A percentile compares a stretch with the other conserved stretches of the same genome.
phyloP scores from a whole-genome alignment of 2,113 vertebrate species.

The Crypturellus undulatus region DNA sequence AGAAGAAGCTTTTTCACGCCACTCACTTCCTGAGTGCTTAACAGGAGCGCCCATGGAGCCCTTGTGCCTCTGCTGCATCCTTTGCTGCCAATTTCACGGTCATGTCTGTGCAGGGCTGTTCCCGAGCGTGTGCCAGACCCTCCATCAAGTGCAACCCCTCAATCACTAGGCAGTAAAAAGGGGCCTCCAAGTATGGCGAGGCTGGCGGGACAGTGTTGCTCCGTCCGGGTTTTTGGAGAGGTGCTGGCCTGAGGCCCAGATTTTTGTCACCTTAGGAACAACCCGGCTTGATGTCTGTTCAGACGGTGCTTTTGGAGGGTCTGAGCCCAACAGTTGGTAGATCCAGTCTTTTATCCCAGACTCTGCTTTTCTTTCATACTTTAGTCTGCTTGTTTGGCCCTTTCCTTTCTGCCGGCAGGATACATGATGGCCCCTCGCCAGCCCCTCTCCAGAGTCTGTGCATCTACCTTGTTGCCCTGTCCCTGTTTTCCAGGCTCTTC shows the following conservation, averaged over 20 bases:
- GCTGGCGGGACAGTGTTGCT: conserved; percentile 9
- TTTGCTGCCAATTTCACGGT: neutral
- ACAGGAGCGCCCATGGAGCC: fast-evolving
- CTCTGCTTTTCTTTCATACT: neutral
- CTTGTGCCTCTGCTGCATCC: neutral
- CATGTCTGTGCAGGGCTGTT: neutral
- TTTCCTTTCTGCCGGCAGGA: fast-evolving
- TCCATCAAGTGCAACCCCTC: neutral
- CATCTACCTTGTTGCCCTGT: neutral
- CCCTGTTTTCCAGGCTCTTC: neutral
- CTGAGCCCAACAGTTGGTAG: neutral
- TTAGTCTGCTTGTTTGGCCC: neutral
- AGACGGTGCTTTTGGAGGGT: neutral
- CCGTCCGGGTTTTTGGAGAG: neutral
- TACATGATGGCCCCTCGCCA: neutral
- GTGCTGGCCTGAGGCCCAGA: conserved; percentile 15
- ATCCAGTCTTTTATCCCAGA: conserved; percentile 31
- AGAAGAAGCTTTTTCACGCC: neutral
- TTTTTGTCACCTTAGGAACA: neutral
- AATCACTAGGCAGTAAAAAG: conserved; percentile 24
- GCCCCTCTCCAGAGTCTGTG: neutral
- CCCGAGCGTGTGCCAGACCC: neutral
- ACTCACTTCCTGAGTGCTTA: neutral
- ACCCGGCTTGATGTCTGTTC: conserved; percentile 1
- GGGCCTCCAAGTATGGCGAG: neutral